These are phyloP conservation scores for Heterodera schachtii DNA, from an alignment of 1,140 invertebrate genomes.

Conservation along the genomic window DNA sequence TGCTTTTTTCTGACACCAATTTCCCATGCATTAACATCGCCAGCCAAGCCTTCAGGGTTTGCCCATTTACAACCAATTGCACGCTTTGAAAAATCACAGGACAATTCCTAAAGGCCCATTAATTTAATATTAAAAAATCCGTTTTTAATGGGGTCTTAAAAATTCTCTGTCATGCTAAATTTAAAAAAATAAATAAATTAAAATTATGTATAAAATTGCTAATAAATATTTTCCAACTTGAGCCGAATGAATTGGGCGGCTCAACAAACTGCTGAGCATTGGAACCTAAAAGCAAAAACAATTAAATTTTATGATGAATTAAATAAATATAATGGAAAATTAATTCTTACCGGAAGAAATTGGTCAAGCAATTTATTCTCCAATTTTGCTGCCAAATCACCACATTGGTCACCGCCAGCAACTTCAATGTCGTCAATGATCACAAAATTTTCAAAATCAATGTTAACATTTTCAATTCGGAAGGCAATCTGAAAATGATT, in stretches of 20 bases:
- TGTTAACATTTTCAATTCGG: constrained; percentile 49
- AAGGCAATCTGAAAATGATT: constrained; percentile 53
- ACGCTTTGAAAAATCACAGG: constrained; percentile 57
- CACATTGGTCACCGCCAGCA: constrained; percentile 54
- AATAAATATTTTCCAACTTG: constrained; percentile 43
- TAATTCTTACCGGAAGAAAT: background rate
- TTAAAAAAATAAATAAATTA: constrained; percentile 8
- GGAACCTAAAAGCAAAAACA: constrained; percentile 54
- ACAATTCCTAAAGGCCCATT: constrained; percentile 53
- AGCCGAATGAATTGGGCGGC: constrained; percentile 52
- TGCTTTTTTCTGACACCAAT: constrained; percentile 58
- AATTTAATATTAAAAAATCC: constrained; percentile 2
- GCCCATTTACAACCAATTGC: constrained; percentile 57
- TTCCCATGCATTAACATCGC: constrained; percentile 50
- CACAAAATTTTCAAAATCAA: constrained; percentile 62
- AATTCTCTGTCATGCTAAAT: no score
- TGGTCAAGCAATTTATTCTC: background rate
- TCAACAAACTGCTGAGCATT: constrained; percentile 50
- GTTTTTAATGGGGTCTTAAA: no score
- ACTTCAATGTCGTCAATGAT: constrained; percentile 63
- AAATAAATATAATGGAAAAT: background rate
- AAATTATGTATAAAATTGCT: constrained; percentile 7
- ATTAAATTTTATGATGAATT: constrained; percentile 35
- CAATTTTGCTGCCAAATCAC: constrained; percentile 47
- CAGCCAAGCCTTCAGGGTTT: constrained; percentile 48